Conservation (phyloP, 2,888 invertebrate species). For the Lasioglossum pauxillum region DNA sequence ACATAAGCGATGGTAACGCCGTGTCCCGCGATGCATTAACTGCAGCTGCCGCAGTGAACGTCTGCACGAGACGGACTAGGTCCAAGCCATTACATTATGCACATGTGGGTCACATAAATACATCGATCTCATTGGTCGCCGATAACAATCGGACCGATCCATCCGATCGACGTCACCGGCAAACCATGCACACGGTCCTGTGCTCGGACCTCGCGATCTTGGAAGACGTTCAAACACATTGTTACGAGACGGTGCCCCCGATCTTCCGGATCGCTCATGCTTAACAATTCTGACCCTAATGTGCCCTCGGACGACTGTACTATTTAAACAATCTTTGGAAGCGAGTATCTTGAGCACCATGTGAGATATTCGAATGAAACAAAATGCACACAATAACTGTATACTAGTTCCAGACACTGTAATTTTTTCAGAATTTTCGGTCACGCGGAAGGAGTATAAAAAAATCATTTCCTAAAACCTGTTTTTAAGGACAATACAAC, state of each 20-base stretch:
- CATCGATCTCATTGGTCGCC: slow-evolving; percentile 78
- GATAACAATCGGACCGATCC: slow-evolving; percentile 74
- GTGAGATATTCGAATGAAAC: not conserved
- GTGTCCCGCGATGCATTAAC: slow-evolving; percentile 79
- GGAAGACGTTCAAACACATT: slow-evolving; percentile 52
- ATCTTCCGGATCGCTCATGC: not conserved
- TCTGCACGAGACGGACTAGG: slow-evolving; percentile 74
- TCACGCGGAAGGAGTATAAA: not conserved
- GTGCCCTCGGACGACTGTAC: not conserved
- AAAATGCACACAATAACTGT: not conserved
- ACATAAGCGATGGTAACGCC: slow-evolving; percentile 68
- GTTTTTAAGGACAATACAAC: not conserved
- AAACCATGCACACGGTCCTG: slow-evolving; percentile 39
- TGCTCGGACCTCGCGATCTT: slow-evolving; percentile 21
- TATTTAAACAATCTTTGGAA: not conserved
- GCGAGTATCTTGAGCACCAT: fast-evolving
- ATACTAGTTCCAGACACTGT: fast-evolving
- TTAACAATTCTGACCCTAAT: not conserved
- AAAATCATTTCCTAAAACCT: not conserved
- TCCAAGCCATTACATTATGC: slow-evolving; percentile 80
- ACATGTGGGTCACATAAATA: slow-evolving; percentile 82
- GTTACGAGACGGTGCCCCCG: not conserved
- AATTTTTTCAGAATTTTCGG: not conserved
- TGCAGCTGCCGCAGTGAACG: slow-evolving; percentile 79
- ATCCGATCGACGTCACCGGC: slow-evolving; percentile 68